A percentile compares a stretch with the other conserved stretches of the same genome.
Conservation (phyloP, 2,888 invertebrate species). For the Eupithecia abbreviata region DNA sequence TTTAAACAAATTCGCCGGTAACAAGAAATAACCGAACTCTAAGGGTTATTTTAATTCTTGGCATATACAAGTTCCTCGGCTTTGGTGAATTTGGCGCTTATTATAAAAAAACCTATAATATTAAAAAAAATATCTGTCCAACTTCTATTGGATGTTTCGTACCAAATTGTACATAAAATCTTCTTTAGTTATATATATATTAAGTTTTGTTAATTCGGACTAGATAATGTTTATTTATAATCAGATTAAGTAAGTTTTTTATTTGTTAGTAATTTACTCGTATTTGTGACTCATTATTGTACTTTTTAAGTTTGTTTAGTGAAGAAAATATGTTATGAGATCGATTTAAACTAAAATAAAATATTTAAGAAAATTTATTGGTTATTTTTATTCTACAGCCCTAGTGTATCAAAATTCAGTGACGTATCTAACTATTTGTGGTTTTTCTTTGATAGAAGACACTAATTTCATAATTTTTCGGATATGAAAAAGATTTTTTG, state of each 20-base stretch:
- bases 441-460: too few relatives aligned
- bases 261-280: conserved; percentile 16
- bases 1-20: background rate
- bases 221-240: conserved; percentile 42
- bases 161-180: conserved; percentile 59
- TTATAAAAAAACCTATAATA: background rate
- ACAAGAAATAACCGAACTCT: background rate
- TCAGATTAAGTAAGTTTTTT: background rate
- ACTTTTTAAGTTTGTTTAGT: conserved; percentile 36
- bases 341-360: conserved; percentile 36
- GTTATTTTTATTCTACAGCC: background rate
- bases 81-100: background rate
- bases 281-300: conserved; percentile 57
- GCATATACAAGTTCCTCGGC: background rate
- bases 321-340: conserved; percentile 41
- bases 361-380: conserved; percentile 32
- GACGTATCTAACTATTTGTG: too few relatives aligned
- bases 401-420: background rate
- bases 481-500: too few relatives aligned
- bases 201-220: conserved; percentile 50
- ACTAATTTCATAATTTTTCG: too few relatives aligned
- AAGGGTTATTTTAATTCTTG: too few relatives aligned
- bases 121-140: conserved; percentile 57
- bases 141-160: conserved; percentile 72
- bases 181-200: conserved; percentile 41